Conservation (phyloP, 2,888 invertebrate species). For the Philopedon plagiatum region DNA sequence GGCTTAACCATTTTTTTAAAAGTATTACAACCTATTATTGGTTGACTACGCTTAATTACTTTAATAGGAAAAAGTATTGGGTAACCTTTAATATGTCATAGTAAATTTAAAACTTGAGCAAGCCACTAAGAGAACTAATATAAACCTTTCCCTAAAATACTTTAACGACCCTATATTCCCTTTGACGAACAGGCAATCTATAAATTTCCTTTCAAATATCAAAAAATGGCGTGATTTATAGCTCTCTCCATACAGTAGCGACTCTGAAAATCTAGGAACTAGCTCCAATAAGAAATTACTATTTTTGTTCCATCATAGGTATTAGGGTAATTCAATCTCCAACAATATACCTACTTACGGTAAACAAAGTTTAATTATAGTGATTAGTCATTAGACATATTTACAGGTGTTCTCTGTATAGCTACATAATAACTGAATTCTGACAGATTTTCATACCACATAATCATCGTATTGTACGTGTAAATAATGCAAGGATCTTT, state of each 20-base stretch:
- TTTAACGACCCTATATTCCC: background rate
- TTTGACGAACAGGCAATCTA: slow-evolving; percentile 17
- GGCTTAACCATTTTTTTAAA: too few species aligned
- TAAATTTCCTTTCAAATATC: slow-evolving; percentile 26
- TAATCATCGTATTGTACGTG: too few species aligned
- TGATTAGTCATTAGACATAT: too few species aligned
- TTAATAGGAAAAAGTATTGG: too few species aligned
- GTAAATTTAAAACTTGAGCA: too few species aligned
- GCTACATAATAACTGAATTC: too few species aligned
- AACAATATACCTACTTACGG: background rate
- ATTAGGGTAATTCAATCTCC: background rate
- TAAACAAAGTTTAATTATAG: background rate
- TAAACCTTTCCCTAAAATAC: slow-evolving; percentile 28
- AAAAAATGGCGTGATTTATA: slow-evolving; percentile 36
- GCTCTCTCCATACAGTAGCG: background rate
- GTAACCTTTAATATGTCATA: too few species aligned
- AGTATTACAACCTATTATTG: too few species aligned
- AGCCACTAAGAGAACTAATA: slow-evolving; percentile 11
- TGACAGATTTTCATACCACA: too few species aligned
- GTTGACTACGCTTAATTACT: too few species aligned
- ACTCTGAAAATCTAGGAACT: slow-evolving; percentile 27
- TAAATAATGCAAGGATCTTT: too few species aligned
- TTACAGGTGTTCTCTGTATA: too few species aligned
- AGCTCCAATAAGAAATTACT: slow-evolving; percentile 42
- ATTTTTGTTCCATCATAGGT: slow-evolving; percentile 47